A percentile compares a stretch with the other conserved stretches of the same genome.
These are phyloP conservation scores for Stichopus horrens DNA, from an alignment of 53 echinoderm and acorn worm species.

Conservation along the genomic window DNA sequence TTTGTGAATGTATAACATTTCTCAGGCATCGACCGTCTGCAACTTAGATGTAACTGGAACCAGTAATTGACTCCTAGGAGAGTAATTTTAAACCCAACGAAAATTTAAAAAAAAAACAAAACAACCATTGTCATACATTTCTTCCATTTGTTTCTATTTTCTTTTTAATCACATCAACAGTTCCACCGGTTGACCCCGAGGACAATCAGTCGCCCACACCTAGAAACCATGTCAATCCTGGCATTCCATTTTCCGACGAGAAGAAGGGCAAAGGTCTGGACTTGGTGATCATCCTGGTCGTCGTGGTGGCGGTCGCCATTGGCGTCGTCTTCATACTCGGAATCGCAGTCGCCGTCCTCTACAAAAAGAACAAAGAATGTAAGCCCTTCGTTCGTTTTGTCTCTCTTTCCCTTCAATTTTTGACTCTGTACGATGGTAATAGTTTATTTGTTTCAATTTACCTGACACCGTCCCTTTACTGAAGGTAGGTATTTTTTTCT, in stretches of 20 bases:
- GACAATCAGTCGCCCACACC: neutral
- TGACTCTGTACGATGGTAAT: no score
- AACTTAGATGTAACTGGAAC: no score
- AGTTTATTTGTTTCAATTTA: no score
- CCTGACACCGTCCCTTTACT: no score
- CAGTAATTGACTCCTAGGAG: no score
- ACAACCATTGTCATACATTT: no score
- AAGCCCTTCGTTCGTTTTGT: neutral
- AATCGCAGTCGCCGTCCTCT: conserved; percentile 30
- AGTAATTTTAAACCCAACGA: no score
- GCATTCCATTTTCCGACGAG: neutral
- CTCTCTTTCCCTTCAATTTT: neutral
- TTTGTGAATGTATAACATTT: no score
- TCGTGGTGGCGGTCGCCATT: conserved; percentile 21
- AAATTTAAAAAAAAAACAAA: no score
- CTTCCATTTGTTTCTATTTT: no score
- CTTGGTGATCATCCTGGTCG: conserved; percentile 12
- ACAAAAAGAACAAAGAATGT: conserved; percentile 45
- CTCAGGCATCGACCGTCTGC: no score
- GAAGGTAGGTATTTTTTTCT: no score
- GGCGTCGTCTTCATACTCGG: conserved; percentile 14
- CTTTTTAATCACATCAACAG: neutral
- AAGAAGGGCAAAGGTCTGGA: neutral
- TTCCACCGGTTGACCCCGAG: neutral
- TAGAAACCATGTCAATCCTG: neutral